Conservation (phyloP, 2,113 vertebrate genomes). For the Tragelaphus strepsiceros region DNA sequence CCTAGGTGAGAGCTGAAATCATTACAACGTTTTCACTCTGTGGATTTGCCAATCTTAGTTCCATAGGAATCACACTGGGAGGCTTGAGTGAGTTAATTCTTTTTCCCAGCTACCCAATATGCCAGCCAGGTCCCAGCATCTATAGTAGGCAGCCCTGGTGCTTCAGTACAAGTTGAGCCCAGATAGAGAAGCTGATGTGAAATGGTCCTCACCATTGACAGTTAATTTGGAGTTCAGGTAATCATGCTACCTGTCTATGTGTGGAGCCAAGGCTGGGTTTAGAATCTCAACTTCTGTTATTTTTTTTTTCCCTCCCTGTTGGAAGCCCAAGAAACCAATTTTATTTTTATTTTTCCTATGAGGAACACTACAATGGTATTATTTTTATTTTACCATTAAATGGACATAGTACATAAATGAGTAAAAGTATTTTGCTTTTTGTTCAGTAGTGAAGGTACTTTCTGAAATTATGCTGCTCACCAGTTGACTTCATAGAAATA, state of each 20-base stretch:
- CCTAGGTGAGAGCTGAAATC: conserved; percentile 89
- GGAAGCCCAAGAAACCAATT: neutral
- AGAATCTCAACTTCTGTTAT: neutral
- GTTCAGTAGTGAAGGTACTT: neutral
- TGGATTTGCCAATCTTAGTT: conserved; percentile 95
- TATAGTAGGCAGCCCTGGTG: neutral
- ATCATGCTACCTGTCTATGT: neutral
- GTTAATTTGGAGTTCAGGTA: neutral
- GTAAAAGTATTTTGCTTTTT: neutral
- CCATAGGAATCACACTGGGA: conserved; percentile 93
- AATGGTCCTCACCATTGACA: neutral
- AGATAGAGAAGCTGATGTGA: neutral
- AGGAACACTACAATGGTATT: neutral
- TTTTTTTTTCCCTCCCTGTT: neutral
- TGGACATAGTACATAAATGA: neutral
- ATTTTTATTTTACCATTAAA: conserved; percentile 7
- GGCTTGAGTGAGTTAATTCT: conserved; percentile 86
- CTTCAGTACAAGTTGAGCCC: neutral
- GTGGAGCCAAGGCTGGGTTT: neutral
- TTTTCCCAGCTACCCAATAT: neutral
- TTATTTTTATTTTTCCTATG: conserved; percentile 16
- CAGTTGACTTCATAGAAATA: neutral
- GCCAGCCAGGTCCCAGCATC: neutral
- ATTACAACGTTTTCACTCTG: conserved; percentile 93
- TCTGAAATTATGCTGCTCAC: neutral